Conservation (phyloP, 2,797 vertebrate species). For the Sebastolobus alascanus region DNA sequence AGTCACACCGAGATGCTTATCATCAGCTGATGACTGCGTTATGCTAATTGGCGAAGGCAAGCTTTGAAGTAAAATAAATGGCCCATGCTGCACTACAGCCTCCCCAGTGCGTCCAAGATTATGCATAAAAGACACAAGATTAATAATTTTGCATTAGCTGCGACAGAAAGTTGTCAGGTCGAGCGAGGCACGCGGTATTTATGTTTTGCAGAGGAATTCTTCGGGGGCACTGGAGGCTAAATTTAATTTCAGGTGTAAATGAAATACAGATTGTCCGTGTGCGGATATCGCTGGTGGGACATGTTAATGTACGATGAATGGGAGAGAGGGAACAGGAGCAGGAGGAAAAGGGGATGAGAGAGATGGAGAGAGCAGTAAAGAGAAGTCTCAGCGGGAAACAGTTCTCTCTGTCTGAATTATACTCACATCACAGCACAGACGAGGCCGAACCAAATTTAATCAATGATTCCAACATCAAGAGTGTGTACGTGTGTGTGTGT, state of each 20-base stretch:
- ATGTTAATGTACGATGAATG: background rate
- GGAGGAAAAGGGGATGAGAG: background rate
- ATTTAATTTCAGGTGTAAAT: slow-evolving; percentile 51
- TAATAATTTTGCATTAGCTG: slow-evolving; percentile 27
- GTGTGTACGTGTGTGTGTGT: slow-evolving; percentile 6
- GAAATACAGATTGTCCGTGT: slow-evolving; percentile 22
- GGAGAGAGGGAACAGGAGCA: background rate
- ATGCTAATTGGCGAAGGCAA: slow-evolving; percentile 41
- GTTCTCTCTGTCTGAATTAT: slow-evolving; percentile 26
- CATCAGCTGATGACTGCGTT: slow-evolving; percentile 39
- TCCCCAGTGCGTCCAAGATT: slow-evolving; percentile 10
- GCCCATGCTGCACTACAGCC: slow-evolving; percentile 11
- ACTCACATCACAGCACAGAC: slow-evolving; percentile 13
- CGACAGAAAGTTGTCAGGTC: slow-evolving; percentile 15
- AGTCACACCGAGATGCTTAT: slow-evolving; percentile 17
- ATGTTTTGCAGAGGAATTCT: background rate
- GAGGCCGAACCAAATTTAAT: slow-evolving; percentile 31
- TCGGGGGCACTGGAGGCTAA: background rate
- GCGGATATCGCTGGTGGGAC: background rate
- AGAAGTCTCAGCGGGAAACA: background rate
- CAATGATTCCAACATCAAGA: slow-evolving; percentile 17
- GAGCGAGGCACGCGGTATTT: background rate
- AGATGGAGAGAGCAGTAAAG: background rate
- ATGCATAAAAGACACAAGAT: slow-evolving; percentile 29
- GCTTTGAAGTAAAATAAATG: slow-evolving; percentile 62